Conservation (phyloP, 2,113 vertebrate species). For the Epinephelus lanceolatus region DNA sequence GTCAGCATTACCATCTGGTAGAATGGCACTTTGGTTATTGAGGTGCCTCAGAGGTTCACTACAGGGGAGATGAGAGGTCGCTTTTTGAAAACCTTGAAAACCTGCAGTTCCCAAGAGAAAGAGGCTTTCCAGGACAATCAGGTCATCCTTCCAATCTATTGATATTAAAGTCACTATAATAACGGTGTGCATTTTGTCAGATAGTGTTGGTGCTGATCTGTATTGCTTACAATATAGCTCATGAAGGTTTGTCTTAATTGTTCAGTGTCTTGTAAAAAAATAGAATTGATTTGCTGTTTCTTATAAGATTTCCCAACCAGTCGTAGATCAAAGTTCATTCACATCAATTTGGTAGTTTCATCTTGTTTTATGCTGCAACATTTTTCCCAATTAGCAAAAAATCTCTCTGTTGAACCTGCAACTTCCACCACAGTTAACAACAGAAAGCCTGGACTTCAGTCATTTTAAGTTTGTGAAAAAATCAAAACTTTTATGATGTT, state of each 20-base stretch:
- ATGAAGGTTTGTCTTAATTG: background rate
- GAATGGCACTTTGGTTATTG: conserved; percentile 42
- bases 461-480: background rate
- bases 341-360: background rate
- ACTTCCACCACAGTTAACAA: background rate
- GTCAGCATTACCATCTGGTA: conserved; percentile 58
- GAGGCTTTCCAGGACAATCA: background rate
- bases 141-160: background rate
- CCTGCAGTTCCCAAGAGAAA: conserved; percentile 15
- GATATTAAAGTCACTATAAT: background rate
- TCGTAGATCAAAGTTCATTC: background rate
- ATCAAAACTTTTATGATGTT: background rate
- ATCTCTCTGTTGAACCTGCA: background rate
- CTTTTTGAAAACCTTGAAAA: conserved; percentile 26
- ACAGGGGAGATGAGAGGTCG: conserved; percentile 21
- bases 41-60: conserved; percentile 26
- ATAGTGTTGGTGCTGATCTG: background rate
- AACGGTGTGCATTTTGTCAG: background rate
- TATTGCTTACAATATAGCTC: background rate
- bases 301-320: background rate
- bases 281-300: background rate
- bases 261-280: background rate
- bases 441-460: background rate
- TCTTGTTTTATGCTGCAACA: background rate
- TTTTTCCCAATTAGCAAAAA: background rate